Evolutionary conservation across 2,888 invertebrate species (phyloP), one percentile per base, ranked within the genome.

Genomic region (Cheiracanthium punctorium): DNA sequence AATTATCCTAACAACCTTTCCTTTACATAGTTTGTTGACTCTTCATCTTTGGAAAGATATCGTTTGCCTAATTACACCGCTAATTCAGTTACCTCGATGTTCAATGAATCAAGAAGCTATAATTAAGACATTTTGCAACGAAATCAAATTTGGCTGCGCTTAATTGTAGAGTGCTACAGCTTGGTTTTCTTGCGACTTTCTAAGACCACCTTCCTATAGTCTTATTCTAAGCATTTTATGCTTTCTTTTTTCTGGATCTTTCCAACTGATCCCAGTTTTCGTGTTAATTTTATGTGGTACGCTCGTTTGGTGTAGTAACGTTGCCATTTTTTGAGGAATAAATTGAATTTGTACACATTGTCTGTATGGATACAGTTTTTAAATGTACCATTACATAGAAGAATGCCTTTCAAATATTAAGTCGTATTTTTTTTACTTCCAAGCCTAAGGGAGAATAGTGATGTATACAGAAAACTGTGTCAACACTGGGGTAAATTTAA

Each of bases 71-170:
- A 37, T 69, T 69, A n/a, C 33, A 12, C 69, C 69, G n/a, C 69
- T 69, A 69, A 69, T 69, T 69, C 33, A 69, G 33, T 69, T 69
- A 69, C 24, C n/a, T 33, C n/a, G 69, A 37, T 20, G 33, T 24
- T 37, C 17, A 32, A 69, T 69, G 69, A 69, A 69, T 33, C 33
- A 69, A 28, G 33, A 69, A 33, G 12, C 28, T 28, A 33, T 69
- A 69, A 69, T 69, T 69, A 69, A 69, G 69, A 69, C 69, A 24
- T 69, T 69, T 69, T 69, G 69, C 24, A 33, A 33, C 33, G 69
- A 69, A 69, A 69, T 69, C 33, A n/a, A 69, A 69, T 69, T 69
- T 33, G 24, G 7, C 69, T 33, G n/a, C 20, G 20, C 69, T 69
- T 69, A 69, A 69, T 69, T 69, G 37, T 32, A n/a, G 37, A 69